phyloP scores from a whole-genome alignment of 2,797 vertebrate species.

The Characodon lateralis region DNA sequence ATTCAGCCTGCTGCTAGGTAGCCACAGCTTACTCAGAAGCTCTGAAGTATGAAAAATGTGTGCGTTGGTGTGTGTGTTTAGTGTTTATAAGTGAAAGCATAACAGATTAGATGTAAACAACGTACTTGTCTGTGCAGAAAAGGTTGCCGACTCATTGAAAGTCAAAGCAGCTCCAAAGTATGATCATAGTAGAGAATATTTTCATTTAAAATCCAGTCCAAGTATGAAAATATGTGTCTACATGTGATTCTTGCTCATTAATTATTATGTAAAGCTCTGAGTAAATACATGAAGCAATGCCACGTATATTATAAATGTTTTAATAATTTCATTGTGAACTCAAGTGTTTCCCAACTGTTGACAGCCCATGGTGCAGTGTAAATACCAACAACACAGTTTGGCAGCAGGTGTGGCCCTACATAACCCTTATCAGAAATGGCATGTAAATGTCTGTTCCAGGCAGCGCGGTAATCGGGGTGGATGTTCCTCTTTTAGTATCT shows the following conservation, averaged over 20 bases:
- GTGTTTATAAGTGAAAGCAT: neutral
- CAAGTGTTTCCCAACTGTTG: neutral
- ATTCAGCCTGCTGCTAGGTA: slow-evolving; percentile 70
- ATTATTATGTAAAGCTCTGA: neutral
- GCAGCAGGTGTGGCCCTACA: neutral
- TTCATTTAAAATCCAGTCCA: neutral
- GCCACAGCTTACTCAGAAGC: slow-evolving; percentile 42
- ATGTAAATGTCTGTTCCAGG: slow-evolving; percentile 49
- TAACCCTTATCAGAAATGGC: slow-evolving; percentile 23
- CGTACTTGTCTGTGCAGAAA: slow-evolving; percentile 15
- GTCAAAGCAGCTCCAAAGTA: slow-evolving; percentile 16
- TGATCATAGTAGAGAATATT: slow-evolving; percentile 4
- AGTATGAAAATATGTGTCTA: neutral
- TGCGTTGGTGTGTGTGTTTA: slow-evolving; percentile 10
- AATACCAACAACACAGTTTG: neutral
- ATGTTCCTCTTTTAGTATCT: slow-evolving; percentile 47
- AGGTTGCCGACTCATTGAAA: slow-evolving; percentile 12
- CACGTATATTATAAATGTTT: neutral
- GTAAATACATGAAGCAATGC: neutral
- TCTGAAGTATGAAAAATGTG: slow-evolving; percentile 4
- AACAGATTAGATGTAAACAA: slow-evolving; percentile 41
- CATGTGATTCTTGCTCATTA: neutral
- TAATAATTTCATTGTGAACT: neutral
- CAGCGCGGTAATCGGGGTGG: neutral
- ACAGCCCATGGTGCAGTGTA: neutral